Conservation (phyloP, 1,140 invertebrate genomes). For the Spodoptera frugiperda region DNA sequence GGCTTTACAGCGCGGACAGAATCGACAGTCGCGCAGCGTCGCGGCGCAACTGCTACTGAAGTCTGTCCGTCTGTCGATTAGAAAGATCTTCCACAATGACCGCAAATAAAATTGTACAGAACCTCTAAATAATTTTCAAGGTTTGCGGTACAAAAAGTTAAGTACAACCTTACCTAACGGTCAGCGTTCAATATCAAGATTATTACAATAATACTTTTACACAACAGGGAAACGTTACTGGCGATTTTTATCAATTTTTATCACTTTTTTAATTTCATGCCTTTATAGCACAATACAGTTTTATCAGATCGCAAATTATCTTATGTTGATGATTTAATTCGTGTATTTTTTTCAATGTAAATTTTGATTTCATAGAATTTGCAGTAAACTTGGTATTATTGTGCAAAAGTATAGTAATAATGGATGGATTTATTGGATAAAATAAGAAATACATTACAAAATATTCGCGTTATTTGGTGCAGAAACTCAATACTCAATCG, state of each 20-base stretch:
- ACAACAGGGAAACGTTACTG: background rate
- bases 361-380: background rate
- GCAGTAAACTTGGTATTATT: too few species aligned
- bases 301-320: slow-evolving; percentile 4
- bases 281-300: background rate
- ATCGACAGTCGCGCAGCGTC: slow-evolving; percentile 63
- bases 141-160: slow-evolving; percentile 48
- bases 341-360: background rate
- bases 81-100: slow-evolving; percentile 60
- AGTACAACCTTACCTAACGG: slow-evolving; percentile 43
- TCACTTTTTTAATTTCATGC: slow-evolving; percentile 19
- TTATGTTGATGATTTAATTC: background rate
- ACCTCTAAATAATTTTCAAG: slow-evolving; percentile 51
- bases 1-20: slow-evolving; percentile 14
- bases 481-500: too few species aligned
- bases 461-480: too few species aligned
- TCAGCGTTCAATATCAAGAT: background rate
- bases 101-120: slow-evolving; percentile 54
- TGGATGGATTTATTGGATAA: too few species aligned
- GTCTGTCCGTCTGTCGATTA: slow-evolving; percentile 59
- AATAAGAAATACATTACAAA: too few species aligned
- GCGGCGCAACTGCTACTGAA: slow-evolving; percentile 71
- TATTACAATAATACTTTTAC: background rate
- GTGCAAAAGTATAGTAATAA: too few species aligned
- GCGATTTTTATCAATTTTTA: slow-evolving; percentile 1